phyloP scores from a whole-genome alignment of 2,113 vertebrate species.

The Pseudonaja textilis region DNA sequence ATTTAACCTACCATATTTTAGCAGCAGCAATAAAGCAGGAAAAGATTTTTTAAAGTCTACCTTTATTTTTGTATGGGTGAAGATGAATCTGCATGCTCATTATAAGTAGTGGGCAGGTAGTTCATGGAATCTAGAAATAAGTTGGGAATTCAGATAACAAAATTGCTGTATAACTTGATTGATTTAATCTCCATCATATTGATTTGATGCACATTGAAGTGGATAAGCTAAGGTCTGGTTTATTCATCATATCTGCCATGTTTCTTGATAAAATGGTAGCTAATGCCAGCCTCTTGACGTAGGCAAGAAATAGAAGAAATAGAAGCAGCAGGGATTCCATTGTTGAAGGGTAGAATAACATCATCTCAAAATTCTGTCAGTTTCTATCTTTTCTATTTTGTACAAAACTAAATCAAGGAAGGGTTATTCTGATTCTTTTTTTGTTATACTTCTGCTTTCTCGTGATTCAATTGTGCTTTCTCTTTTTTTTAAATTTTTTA shows the following conservation, averaged over 20 bases:
- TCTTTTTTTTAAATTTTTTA: not conserved
- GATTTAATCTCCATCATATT: not conserved
- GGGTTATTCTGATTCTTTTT: not conserved
- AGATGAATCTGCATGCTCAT: not conserved
- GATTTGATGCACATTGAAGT: not conserved
- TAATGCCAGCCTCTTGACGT: not conserved
- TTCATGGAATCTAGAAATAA: conserved; percentile 4
- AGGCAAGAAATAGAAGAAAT: not conserved
- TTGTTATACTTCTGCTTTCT: not conserved
- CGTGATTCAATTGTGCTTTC: not conserved
- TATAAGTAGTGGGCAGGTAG: rapidly evolving
- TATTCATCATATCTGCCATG: not conserved
- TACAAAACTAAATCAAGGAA: not conserved
- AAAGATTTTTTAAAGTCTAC: not conserved
- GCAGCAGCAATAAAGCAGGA: not conserved
- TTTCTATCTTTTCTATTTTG: not conserved
- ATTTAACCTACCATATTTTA: conserved; percentile 2
- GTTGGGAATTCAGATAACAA: not conserved
- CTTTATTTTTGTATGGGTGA: not conserved
- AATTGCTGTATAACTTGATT: not conserved
- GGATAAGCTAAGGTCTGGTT: not conserved
- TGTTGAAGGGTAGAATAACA: not conserved
- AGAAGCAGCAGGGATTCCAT: not conserved
- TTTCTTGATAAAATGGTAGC: not conserved
- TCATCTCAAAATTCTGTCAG: not conserved